Evolutionary conservation across 2,113 vertebrate genomes (phyloP).

Genomic region (Pandion haliaetus): DNA sequence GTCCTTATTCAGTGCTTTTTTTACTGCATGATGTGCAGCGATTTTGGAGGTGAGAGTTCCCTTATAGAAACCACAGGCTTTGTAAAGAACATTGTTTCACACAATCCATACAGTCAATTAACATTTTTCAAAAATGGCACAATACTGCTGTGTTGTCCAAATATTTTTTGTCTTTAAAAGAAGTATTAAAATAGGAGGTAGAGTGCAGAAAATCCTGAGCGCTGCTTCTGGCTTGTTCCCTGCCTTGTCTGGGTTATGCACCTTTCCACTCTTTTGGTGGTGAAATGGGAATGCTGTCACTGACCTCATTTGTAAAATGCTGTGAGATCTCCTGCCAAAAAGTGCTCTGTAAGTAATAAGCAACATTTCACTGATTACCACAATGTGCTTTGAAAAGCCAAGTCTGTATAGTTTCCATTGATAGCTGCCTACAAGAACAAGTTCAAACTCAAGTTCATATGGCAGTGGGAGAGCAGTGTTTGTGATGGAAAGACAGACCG

Average conservation of each 20-base stretch:
- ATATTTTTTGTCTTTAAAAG: neutral
- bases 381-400: neutral
- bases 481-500: neutral
- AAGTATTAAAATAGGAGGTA: neutral
- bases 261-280: neutral
- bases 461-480: neutral
- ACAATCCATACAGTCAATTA: neutral
- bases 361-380: neutral
- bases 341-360: neutral
- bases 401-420: neutral
- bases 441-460: neutral
- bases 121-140: neutral
- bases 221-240: neutral
- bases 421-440: neutral
- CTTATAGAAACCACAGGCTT: neutral
- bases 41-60: neutral
- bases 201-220: neutral
- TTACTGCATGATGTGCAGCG: neutral
- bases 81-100: neutral
- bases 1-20: neutral
- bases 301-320: neutral
- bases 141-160: neutral
- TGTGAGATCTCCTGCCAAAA: neutral
- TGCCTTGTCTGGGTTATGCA: neutral
- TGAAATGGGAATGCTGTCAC: neutral